A percentile compares a stretch with the other conserved stretches of the same genome.
Conservation (phyloP, 92 coral and sea anemone genomes). For the Diadumene lineata region DNA sequence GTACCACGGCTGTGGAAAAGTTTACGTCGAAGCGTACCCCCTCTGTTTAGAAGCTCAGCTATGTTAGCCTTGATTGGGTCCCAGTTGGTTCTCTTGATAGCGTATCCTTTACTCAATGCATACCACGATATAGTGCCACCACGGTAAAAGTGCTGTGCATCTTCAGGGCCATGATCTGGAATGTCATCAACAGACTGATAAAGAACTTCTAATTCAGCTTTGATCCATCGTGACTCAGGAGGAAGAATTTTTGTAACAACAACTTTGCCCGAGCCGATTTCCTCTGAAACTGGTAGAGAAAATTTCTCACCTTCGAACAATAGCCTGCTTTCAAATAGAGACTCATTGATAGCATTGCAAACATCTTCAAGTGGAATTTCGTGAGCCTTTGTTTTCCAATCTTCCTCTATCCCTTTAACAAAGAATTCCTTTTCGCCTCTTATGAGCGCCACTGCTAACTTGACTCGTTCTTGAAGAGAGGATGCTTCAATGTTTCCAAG, state of each 20-base stretch:
- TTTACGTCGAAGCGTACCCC: constrained; percentile 42
- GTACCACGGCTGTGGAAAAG: constrained; percentile 63
- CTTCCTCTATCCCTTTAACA: constrained; percentile 53
- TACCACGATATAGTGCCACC: constrained; percentile 77
- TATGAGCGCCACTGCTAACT: constrained; percentile 36
- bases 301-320: constrained; percentile 22
- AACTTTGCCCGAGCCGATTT: constrained; percentile 2
- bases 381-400: constrained; percentile 40
- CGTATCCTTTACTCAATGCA: constrained; percentile 43
- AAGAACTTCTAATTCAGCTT: constrained; percentile 51
- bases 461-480: constrained; percentile 29
- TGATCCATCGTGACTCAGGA: constrained; percentile 43
- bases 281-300: constrained; percentile 53
- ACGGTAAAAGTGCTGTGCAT: constrained; percentile 55
- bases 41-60: constrained; percentile 29
- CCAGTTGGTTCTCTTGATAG: constrained; percentile 57
- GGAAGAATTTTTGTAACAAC: constrained; percentile 35
- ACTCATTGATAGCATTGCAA: constrained; percentile 41
- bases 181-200: constrained; percentile 47
- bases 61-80: constrained; percentile 23
- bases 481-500: constrained; percentile 39
- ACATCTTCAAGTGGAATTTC: constrained; percentile 40
- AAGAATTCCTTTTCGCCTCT: not conserved
- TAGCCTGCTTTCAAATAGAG: not conserved
- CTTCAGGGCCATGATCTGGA: constrained; percentile 15